Evolutionary conservation across 2,797 vertebrate genomes (phyloP).

Genomic region (Poeciliopsis paucimaculata): DNA sequence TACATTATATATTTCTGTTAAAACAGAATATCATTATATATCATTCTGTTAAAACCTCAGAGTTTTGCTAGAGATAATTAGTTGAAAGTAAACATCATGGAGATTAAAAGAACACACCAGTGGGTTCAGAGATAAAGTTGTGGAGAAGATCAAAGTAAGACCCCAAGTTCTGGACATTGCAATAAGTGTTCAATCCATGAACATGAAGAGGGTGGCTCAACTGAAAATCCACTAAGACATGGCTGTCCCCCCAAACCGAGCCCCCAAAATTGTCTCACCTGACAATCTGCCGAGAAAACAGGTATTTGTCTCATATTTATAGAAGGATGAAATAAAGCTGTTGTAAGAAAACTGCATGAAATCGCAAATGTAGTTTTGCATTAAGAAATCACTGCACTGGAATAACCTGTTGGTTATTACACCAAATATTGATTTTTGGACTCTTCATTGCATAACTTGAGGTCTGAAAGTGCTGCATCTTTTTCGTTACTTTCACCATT

Average conservation of each 20-base stretch:
- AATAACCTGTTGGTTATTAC: too few relatives aligned
- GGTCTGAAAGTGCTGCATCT: too few relatives aligned
- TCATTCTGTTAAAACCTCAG: background rate
- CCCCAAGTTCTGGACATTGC: background rate
- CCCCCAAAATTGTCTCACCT: too few relatives aligned
- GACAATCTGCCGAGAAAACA: too few relatives aligned
- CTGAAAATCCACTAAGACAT: background rate
- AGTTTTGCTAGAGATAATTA: background rate
- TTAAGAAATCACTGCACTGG: too few relatives aligned
- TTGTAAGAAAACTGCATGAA: too few relatives aligned
- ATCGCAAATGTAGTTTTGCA: too few relatives aligned
- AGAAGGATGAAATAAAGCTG: too few relatives aligned
- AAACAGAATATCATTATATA: background rate
- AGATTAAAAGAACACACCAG: background rate
- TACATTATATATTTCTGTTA: background rate
- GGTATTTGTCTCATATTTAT: too few relatives aligned
- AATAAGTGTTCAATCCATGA: background rate
- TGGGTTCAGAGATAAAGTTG: background rate
- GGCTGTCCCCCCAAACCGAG: background rate
- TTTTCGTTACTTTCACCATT: too few relatives aligned
- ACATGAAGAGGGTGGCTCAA: background rate
- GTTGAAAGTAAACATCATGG: background rate
- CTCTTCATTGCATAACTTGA: too few relatives aligned
- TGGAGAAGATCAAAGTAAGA: background rate
- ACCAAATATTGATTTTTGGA: too few relatives aligned